phyloP scores from a whole-genome alignment of 2,888 invertebrate genomes.

The Ferdinandea cuprea region DNA sequence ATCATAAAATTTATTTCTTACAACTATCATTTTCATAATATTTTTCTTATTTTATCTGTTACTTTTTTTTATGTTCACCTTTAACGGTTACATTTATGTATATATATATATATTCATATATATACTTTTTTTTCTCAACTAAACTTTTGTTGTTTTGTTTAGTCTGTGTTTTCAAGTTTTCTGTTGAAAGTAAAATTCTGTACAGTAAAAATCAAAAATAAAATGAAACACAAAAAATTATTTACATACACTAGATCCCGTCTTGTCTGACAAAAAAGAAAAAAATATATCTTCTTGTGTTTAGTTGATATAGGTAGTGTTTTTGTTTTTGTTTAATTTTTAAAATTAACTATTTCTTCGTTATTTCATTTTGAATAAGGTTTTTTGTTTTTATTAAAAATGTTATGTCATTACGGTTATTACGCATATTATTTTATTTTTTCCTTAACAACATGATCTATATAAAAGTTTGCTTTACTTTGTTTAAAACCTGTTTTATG shows the following conservation, averaged over 20 bases:
- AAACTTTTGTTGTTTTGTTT: conserved; percentile 44
- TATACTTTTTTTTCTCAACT: conserved; percentile 37
- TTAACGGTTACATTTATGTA: conserved; percentile 69
- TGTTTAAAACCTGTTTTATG: conserved; percentile 65
- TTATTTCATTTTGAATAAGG: conserved; percentile 54
- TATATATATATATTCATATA: conserved; percentile 33
- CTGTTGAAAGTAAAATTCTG: conserved; percentile 52
- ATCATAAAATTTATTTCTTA: conserved; percentile 66
- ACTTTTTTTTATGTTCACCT: conserved; percentile 66
- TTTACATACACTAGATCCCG: conserved; percentile 57
- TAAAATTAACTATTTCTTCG: conserved; percentile 55
- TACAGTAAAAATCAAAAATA: conserved; percentile 46
- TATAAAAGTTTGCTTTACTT: conserved; percentile 68
- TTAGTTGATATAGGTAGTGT: conserved; percentile 65
- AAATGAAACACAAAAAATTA: conserved; percentile 29
- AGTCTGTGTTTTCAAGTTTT: conserved; percentile 63
- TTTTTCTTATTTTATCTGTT: conserved; percentile 32
- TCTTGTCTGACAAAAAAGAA: conserved; percentile 41
- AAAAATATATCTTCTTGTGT: conserved; percentile 48
- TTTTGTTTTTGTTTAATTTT: conserved; percentile 47
- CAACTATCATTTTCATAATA: conserved; percentile 58
- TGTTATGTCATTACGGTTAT: conserved; percentile 33
- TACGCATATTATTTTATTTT: conserved; percentile 40
- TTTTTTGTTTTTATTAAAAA: conserved; percentile 42
- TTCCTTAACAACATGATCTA: conserved; percentile 69